Evolutionary conservation across 2,888 invertebrate species (phyloP).

Genomic region (Rosalia funebris): DNA sequence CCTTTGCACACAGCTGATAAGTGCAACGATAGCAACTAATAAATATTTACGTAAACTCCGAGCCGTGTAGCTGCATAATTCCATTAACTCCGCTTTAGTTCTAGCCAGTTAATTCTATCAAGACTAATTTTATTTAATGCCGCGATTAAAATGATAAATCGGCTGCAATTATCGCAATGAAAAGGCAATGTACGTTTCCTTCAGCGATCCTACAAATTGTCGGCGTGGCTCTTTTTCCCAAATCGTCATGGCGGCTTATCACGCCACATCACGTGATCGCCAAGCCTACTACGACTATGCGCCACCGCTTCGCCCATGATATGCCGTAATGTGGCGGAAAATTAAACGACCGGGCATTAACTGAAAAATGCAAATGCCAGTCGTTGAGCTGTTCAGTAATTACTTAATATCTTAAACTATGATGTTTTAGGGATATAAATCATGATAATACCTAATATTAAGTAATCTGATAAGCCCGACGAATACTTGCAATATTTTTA

Average conservation of each 20-base stretch:
- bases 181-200: constrained; percentile 24
- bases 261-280: constrained; percentile 23
- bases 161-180: constrained; percentile 17
- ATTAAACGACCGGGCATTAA: constrained; percentile 4
- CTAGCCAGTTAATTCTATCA: constrained; percentile 1
- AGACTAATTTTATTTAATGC: constrained; percentile 26
- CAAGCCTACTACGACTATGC: constrained; percentile 2
- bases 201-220: constrained; percentile 24
- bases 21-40: too few species aligned
- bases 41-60: too few species aligned
- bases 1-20: too few species aligned
- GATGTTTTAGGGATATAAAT: constrained; percentile 13
- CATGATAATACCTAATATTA: too few species aligned
- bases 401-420: constrained; percentile 9
- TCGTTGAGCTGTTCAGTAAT: constrained; percentile 9
- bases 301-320: neutral
- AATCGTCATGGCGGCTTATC: constrained; percentile 19
- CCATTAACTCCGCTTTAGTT: too few species aligned
- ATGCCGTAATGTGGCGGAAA: constrained; percentile 4
- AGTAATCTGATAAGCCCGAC: too few species aligned
- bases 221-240: constrained; percentile 10
- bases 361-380: constrained; percentile 15
- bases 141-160: constrained; percentile 17
- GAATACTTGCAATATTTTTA: too few species aligned
- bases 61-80: too few species aligned